Conservation (phyloP, 2,113 vertebrate genomes). For the Laticauda colubrina region DNA sequence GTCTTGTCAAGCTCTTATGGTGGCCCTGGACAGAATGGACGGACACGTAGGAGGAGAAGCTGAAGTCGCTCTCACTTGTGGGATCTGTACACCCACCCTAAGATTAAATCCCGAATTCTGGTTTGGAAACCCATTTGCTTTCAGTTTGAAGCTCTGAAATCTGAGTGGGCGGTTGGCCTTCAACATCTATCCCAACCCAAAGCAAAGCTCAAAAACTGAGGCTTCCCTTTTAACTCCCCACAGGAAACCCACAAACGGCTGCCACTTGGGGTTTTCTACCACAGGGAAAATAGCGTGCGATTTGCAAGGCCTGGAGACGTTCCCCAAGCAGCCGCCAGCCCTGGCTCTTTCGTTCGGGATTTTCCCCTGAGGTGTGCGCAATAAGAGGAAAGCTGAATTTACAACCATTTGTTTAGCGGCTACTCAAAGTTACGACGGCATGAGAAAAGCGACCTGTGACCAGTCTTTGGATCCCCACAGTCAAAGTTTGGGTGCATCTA, state of each 20-base stretch:
- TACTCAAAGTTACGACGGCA: not conserved
- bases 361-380: rapidly evolving
- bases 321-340: not conserved
- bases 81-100: not conserved
- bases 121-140: not conserved
- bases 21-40: not conserved
- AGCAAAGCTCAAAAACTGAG: not conserved
- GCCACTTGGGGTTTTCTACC: not conserved
- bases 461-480: not conserved
- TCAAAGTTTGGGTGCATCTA: not conserved
- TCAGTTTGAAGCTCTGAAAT: not conserved
- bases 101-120: not conserved
- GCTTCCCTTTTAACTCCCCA: not conserved
- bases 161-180: not conserved
- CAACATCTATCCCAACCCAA: not conserved
- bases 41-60: not conserved
- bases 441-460: rapidly evolving
- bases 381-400: not conserved
- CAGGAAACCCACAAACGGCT: not conserved
- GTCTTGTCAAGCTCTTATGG: not conserved
- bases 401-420: not conserved
- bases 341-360: not conserved
- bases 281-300: not conserved
- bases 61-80: not conserved
- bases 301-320: not conserved